Evolutionary conservation across 2,888 invertebrate species (phyloP).

Genomic region (Drosophila emarginata): DNA sequence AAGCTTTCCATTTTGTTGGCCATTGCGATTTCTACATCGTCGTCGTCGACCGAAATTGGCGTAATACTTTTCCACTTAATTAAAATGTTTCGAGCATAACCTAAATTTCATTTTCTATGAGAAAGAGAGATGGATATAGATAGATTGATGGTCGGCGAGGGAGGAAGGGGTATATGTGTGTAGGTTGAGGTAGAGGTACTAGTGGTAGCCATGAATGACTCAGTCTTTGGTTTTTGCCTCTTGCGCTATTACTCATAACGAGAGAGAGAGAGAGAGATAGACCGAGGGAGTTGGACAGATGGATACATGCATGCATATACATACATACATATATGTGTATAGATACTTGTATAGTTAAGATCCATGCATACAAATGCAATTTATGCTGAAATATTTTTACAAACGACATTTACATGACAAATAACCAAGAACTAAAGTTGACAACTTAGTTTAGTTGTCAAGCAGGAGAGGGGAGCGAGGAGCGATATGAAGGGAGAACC

Average conservation of each 20-base stretch:
- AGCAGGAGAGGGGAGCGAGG: background rate
- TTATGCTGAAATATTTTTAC: slow-evolving; percentile 55
- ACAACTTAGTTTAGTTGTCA: slow-evolving; percentile 7
- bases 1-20: slow-evolving; percentile 73
- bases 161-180: background rate
- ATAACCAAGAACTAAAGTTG: slow-evolving; percentile 23
- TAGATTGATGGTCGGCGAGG: background rate
- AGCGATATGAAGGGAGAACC: slow-evolving; percentile 13
- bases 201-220: slow-evolving; percentile 6
- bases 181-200: slow-evolving; percentile 3
- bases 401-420: slow-evolving; percentile 42
- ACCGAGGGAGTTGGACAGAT: background rate
- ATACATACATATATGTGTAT: background rate
- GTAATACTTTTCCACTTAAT: slow-evolving; percentile 77
- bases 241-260: slow-evolving; percentile 17
- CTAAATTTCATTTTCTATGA: slow-evolving; percentile 67
- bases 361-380: slow-evolving; percentile 23
- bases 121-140: background rate
- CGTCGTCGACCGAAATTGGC: slow-evolving; percentile 62
- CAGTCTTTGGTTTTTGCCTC: slow-evolving; percentile 21
- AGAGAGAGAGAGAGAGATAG: background rate
- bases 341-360: slow-evolving; percentile 7
- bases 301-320: background rate
- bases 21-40: slow-evolving; percentile 68
- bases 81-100: slow-evolving; percentile 76